Base-by-base conservation (phyloP, 2,888 invertebrate genomes). In the Parnassius mnemosyne region DNA sequence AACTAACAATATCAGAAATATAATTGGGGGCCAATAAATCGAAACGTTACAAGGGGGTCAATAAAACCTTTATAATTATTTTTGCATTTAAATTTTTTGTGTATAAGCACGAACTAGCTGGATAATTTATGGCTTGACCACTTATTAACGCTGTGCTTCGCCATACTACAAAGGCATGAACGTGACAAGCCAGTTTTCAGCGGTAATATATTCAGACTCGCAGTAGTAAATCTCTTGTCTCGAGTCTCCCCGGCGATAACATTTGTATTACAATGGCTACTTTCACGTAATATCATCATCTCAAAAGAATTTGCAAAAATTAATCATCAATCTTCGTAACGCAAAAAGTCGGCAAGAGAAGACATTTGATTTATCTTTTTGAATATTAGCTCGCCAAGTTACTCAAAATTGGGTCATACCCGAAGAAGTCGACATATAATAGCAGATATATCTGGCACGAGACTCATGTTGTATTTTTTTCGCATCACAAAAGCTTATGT, bases 351-450 rank as follows among this genome's bases (percentile, higher is more conserved):
- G 72, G 72, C 75, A 16, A 46, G 56, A 20, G 55, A 75, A 79
- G 80, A 78, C 78, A 74, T 74, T 83, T 86, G 85, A 87, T 87
- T 86, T 87, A 87, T 87, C 84, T 87, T 83, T 86, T 84, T 85
- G 84, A 84, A 85, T 87, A 87, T 87, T 85, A 85, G 81, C 79
- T 75, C 71, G 68, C 72, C 74, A 73, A 67, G 69, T 57, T 57
- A 69, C 65, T 63, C 68, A 67, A 71, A 79, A 79, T 73, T 78
- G 74, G 76, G 79, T 77, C 78, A 73, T 73, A 71, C 73, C 65
- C 70, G 71, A 71, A 69, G 71, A 69, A 69, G 70, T 62, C 64
- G 46, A 16, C 50, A 46, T 43, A 64, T 60, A 52, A 59, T 55
- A 55, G 55, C 51, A 16, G n/a, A 54, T 34, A 41, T 63, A 63